Percentiles rank a stretch among this genome's conserved stretches.
These are phyloP conservation scores for Melinaea marsaeus DNA, from an alignment of 2,888 invertebrate genomes.

Conservation along the genomic window DNA sequence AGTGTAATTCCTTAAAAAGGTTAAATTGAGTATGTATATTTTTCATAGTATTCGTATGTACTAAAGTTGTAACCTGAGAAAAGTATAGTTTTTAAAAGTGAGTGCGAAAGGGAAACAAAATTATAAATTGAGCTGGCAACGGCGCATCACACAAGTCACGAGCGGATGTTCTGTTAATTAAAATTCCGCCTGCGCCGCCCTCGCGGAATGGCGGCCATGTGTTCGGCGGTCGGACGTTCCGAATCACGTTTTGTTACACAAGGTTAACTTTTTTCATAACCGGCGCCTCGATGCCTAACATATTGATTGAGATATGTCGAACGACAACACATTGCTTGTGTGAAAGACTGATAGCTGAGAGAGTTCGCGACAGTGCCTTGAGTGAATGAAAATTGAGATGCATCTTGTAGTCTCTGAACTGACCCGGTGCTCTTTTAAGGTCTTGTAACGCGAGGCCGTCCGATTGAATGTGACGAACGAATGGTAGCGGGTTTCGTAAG, in stretches of 20 bases:
- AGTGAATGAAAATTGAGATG: slow-evolving; percentile 51
- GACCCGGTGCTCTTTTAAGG: slow-evolving; percentile 76
- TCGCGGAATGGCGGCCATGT: slow-evolving; percentile 78
- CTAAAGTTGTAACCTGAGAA: slow-evolving; percentile 10
- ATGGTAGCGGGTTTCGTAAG: slow-evolving; percentile 47
- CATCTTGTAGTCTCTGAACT: slow-evolving; percentile 59
- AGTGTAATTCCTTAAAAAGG: slow-evolving; percentile 6
- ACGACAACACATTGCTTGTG: slow-evolving; percentile 54
- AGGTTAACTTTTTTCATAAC: slow-evolving; percentile 68
- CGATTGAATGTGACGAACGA: slow-evolving; percentile 55
- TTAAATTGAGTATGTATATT: slow-evolving; percentile 4
- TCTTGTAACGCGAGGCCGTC: slow-evolving; percentile 71
- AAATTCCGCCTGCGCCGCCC: slow-evolving; percentile 78
- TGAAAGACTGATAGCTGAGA: slow-evolving; percentile 52
- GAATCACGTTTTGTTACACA: slow-evolving; percentile 74
- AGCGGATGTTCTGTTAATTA: slow-evolving; percentile 79
- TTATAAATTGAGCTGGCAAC: slow-evolving; percentile 64
- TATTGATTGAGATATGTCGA: slow-evolving; percentile 47
- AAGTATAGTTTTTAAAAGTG: slow-evolving; percentile 18
- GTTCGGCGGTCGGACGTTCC: slow-evolving; percentile 73
- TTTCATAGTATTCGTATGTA: slow-evolving; percentile 6
- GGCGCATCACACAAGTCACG: slow-evolving; percentile 68
- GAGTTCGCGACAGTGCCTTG: slow-evolving; percentile 52
- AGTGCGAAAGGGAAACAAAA: slow-evolving; percentile 56
- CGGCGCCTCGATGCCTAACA: slow-evolving; percentile 54